Percentiles rank a stretch among this genome's conserved stretches.
phyloP scores from a whole-genome alignment of 2,888 invertebrate genomes.

The Polylopha cassiicola region DNA sequence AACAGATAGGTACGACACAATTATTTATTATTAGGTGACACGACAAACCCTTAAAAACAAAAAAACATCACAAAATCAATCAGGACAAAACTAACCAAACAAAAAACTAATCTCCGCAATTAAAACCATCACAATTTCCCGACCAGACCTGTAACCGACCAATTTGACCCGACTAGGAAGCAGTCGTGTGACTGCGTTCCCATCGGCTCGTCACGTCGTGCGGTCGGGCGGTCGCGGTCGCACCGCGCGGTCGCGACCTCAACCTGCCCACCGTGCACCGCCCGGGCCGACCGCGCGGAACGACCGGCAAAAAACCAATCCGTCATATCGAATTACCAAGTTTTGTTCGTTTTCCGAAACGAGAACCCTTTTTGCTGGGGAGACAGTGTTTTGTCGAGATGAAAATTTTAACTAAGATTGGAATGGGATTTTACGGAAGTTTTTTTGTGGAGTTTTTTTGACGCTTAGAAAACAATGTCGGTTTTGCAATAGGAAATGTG shows the following conservation, averaged over 20 bases:
- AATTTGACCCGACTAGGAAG: too few relatives aligned
- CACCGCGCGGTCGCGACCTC: constrained; percentile 14
- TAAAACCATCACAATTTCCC: too few relatives aligned
- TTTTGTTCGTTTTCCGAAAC: constrained; percentile 17
- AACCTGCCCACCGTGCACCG: constrained; percentile 12
- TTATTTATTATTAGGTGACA: too few relatives aligned
- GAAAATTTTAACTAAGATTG: constrained; percentile 9
- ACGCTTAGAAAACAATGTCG: background rate
- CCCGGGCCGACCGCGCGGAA: constrained; percentile 18
- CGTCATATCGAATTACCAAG: constrained; percentile 22
- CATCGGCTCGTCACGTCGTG: constrained; percentile 18
- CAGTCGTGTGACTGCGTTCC: constrained; percentile 13
- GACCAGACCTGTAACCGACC: too few relatives aligned
- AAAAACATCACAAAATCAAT: too few relatives aligned
- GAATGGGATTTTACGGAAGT: background rate
- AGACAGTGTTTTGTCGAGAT: too few relatives aligned
- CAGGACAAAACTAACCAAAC: too few relatives aligned
- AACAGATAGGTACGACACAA: too few relatives aligned
- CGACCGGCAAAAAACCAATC: constrained; percentile 21
- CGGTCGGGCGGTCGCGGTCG: constrained; percentile 15
- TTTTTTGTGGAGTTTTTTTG: too few relatives aligned
- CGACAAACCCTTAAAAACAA: too few relatives aligned
- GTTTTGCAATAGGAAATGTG: too few relatives aligned
- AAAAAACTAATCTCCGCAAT: too few relatives aligned
- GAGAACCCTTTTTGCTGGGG: constrained; percentile 20